Conservation (phyloP, 2,888 invertebrate species). For the Lathronympha strigana region DNA sequence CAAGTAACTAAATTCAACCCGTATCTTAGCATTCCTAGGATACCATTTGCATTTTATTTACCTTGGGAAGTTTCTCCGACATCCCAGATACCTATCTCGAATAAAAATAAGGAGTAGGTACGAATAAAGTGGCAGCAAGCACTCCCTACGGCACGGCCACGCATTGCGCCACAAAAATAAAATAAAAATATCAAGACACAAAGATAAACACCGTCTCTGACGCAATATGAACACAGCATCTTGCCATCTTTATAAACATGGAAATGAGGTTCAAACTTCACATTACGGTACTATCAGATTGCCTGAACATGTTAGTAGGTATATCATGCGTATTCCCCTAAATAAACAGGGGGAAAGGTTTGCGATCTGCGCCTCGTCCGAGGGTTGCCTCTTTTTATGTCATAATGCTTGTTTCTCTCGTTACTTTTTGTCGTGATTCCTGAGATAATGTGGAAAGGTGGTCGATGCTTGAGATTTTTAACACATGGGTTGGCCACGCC, state of each 20-base stretch:
- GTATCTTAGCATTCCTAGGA: slow-evolving; percentile 10
- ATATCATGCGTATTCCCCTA: slow-evolving; percentile 46
- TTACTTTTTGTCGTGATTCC: slow-evolving; percentile 54
- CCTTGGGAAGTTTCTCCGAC: neutral
- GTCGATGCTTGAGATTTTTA: slow-evolving; percentile 50
- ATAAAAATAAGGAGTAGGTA: slow-evolving; percentile 29
- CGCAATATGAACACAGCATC: slow-evolving; percentile 38
- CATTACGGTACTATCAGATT: slow-evolving; percentile 43
- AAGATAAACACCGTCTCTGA: slow-evolving; percentile 33
- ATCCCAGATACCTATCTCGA: slow-evolving; percentile 16
- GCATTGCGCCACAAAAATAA: slow-evolving; percentile 34
- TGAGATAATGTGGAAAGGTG: slow-evolving; percentile 46
- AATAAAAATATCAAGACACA: slow-evolving; percentile 36
- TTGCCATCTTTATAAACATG: slow-evolving; percentile 41
- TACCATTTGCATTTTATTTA: slow-evolving; percentile 21
- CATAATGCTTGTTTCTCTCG: slow-evolving; percentile 58
- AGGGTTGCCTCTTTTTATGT: slow-evolving; percentile 42
- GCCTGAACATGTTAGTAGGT: slow-evolving; percentile 42
- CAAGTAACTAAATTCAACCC: neutral
- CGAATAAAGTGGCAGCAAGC: slow-evolving; percentile 25
- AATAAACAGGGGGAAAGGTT: slow-evolving; percentile 47
- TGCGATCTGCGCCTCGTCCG: slow-evolving; percentile 41
- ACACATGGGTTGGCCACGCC: slow-evolving; percentile 14
- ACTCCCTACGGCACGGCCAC: slow-evolving; percentile 6
- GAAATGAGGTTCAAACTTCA: slow-evolving; percentile 43